Evolutionary conservation across 2,113 vertebrate genomes (phyloP).

Genomic region (Seriola quinqueradiata): DNA sequence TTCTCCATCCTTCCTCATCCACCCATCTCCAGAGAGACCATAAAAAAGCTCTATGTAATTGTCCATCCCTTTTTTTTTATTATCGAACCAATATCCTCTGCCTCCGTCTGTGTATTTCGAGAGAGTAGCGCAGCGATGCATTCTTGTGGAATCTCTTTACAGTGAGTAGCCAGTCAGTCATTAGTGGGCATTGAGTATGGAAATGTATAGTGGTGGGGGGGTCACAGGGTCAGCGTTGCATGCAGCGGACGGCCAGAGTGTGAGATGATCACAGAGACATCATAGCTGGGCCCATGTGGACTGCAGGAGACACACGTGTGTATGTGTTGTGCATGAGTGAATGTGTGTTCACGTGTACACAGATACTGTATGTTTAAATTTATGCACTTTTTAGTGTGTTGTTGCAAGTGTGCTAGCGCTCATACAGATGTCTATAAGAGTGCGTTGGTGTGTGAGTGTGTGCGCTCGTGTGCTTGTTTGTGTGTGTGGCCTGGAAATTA

Average conservation of each 20-base stretch:
- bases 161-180: constrained; percentile 62
- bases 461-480: constrained; percentile 3
- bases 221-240: constrained; percentile 44
- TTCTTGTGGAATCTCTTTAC: constrained; percentile 54
- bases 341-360: not conserved
- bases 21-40: constrained; percentile 14
- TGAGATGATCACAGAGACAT: constrained; percentile 61
- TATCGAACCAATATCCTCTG: constrained; percentile 51
- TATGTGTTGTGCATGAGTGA: not conserved
- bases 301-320: not conserved
- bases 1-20: constrained; percentile 1
- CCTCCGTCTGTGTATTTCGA: constrained; percentile 46
- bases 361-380: constrained; percentile 28
- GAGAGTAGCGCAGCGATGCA: constrained; percentile 29
- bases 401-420: not conserved
- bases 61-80: constrained; percentile 21
- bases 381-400: constrained; percentile 3
- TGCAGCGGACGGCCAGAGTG: not conserved
- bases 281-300: not conserved
- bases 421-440: constrained; percentile 23
- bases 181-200: constrained; percentile 26
- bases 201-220: constrained; percentile 42
- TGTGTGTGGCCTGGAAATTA: constrained; percentile 76
- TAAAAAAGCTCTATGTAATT: constrained; percentile 45
- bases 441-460: not conserved